Conservation (phyloP, 2,888 invertebrate species). For the Thecophora atra region DNA sequence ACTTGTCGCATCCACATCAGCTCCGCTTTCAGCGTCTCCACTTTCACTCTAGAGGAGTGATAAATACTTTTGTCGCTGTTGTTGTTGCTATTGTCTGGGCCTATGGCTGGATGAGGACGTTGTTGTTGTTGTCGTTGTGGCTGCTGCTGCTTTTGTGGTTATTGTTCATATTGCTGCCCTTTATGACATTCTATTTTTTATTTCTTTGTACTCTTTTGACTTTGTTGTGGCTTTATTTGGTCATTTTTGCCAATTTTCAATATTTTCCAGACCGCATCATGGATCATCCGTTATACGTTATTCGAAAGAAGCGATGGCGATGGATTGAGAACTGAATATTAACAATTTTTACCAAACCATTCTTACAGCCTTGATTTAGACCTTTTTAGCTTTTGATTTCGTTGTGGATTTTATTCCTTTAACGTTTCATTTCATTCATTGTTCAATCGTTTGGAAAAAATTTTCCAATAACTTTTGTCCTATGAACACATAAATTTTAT, state of each 20-base stretch:
- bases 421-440: no score
- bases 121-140: constrained; percentile 1
- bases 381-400: not conserved
- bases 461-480: not conserved
- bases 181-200: constrained; percentile 9
- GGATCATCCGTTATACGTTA: not conserved
- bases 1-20: constrained; percentile 17
- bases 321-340: not conserved
- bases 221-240: constrained; percentile 16
- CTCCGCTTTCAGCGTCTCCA: not conserved
- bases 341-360: no score
- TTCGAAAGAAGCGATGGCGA: not conserved
- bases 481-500: constrained; percentile 1
- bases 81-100: constrained; percentile 56
- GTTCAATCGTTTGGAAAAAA: constrained; percentile 28
- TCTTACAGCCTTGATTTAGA: no score
- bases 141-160: not conserved
- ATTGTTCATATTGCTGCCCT: constrained; percentile 47
- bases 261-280: constrained; percentile 13
- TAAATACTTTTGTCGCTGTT: constrained; percentile 47
- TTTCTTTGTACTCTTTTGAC: not conserved
- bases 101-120: constrained; percentile 44
- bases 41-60: constrained; percentile 40
- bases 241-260: constrained; percentile 3
- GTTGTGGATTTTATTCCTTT: not conserved